These are phyloP conservation scores for Lethenteron reissneri DNA, from an alignment of 2,113 vertebrate species.

Conservation along the genomic window DNA sequence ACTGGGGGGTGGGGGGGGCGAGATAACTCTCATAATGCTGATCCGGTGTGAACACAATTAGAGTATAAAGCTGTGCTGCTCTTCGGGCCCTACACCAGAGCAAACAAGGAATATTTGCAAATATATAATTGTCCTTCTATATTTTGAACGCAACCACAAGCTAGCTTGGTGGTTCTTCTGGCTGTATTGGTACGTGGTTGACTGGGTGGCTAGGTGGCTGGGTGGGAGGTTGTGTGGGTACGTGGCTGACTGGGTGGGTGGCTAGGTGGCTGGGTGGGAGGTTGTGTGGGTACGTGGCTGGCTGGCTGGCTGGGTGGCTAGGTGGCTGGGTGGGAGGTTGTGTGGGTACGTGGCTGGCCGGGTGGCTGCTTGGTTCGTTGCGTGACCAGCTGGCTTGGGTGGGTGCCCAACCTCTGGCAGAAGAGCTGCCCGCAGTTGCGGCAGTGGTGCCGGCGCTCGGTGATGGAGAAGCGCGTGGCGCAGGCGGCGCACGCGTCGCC, in stretches of 20 bases:
- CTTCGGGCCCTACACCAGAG: no score
- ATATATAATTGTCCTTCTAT: no score
- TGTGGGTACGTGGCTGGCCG: not conserved
- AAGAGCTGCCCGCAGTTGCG: constrained; percentile 96
- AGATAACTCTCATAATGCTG: no score
- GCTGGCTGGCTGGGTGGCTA: not conserved
- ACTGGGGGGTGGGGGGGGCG: no score
- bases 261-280: not conserved
- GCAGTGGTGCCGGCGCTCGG: constrained; percentile 81
- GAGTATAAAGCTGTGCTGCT: no score
- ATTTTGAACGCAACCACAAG: no score
- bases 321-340: not conserved
- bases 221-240: not conserved
- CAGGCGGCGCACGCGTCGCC: constrained; percentile 83
- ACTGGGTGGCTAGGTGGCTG: not conserved
- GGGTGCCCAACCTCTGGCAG: constrained; percentile 69
- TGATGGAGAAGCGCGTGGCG: constrained; percentile 66
- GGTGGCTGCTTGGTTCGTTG: not conserved
- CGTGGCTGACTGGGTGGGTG: not conserved
- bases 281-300: not conserved
- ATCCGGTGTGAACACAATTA: no score
- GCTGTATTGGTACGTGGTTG: not conserved
- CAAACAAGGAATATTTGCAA: no score
- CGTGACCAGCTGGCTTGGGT: not conserved
- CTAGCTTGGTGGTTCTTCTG: no score